Conservation (phyloP, 2,888 invertebrate genomes). For the Eristalinus aeneus region DNA sequence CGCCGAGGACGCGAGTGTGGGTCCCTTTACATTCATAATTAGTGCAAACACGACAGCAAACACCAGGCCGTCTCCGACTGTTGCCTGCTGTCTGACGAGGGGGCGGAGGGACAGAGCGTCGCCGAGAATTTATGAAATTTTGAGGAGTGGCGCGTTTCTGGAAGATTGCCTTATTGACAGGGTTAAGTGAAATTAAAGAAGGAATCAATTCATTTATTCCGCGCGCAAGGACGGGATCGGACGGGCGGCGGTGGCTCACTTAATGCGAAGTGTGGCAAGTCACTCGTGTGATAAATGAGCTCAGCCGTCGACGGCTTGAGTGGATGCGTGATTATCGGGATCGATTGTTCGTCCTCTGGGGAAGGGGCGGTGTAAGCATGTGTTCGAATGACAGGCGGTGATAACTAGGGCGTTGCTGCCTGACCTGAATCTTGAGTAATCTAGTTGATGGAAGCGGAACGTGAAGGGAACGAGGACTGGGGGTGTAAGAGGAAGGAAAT, state of each 20-base stretch:
- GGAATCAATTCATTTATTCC: constrained; percentile 40
- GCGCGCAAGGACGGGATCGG: neutral
- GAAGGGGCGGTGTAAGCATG: neutral
- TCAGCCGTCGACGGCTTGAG: neutral
- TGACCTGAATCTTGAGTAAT: neutral
- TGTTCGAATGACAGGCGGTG: neutral
- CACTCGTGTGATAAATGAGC: constrained; percentile 36
- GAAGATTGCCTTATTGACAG: constrained; percentile 45
- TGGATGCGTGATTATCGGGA: constrained; percentile 7
- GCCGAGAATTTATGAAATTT: neutral
- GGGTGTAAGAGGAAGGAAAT: no score
- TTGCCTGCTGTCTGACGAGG: neutral
- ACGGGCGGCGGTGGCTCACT: no score
- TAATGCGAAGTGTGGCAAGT: neutral
- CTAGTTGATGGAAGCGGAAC: neutral
- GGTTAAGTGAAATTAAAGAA: constrained; percentile 38
- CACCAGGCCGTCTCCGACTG: constrained; percentile 3
- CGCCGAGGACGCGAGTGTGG: constrained; percentile 32
- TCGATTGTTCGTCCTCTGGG: neutral
- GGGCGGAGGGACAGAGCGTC: no score
- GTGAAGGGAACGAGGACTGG: no score
- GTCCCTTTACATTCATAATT: constrained; percentile 54
- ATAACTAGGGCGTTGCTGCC: neutral
- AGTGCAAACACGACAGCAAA: constrained; percentile 38
- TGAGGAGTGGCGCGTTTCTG: neutral